These are phyloP conservation scores for Drosophila elegans DNA, from an alignment of 1,140 invertebrate genomes.

Conservation along the genomic window DNA sequence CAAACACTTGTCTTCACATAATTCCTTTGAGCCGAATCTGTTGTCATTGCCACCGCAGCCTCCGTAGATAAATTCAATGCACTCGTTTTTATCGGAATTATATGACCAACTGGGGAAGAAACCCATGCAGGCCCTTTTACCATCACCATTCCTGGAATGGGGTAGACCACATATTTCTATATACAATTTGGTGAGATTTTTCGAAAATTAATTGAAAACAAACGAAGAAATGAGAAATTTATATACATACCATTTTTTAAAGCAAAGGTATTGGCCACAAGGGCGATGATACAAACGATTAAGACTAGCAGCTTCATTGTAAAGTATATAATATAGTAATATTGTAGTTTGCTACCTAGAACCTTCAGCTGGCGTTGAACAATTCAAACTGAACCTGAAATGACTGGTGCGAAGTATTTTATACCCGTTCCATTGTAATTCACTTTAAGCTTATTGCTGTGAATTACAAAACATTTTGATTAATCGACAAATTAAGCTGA, in stretches of 20 bases:
- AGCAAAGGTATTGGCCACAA: constrained; percentile 18
- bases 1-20: constrained; percentile 34
- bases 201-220: no score
- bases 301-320: constrained; percentile 50
- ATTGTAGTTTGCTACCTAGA: neutral
- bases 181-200: no score
- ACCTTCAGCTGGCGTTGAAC: neutral
- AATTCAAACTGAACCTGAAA: constrained; percentile 12
- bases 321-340: neutral
- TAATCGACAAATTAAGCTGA: neutral
- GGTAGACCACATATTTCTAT: constrained; percentile 36
- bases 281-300: constrained; percentile 19
- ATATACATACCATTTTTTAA: constrained; percentile 39
- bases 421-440: neutral
- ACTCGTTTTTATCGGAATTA: constrained; percentile 88
- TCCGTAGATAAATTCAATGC: constrained; percentile 90
- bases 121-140: constrained; percentile 32
- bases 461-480: constrained; percentile 3
- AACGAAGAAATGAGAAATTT: no score
- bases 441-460: constrained; percentile 5
- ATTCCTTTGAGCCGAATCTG: constrained; percentile 86
- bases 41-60: constrained; percentile 95
- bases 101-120: constrained; percentile 85
- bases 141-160: constrained; percentile 36
- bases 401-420: neutral